phyloP scores from a whole-genome alignment of 2,113 vertebrate species.

The Sinocyclocheilus grahami region DNA sequence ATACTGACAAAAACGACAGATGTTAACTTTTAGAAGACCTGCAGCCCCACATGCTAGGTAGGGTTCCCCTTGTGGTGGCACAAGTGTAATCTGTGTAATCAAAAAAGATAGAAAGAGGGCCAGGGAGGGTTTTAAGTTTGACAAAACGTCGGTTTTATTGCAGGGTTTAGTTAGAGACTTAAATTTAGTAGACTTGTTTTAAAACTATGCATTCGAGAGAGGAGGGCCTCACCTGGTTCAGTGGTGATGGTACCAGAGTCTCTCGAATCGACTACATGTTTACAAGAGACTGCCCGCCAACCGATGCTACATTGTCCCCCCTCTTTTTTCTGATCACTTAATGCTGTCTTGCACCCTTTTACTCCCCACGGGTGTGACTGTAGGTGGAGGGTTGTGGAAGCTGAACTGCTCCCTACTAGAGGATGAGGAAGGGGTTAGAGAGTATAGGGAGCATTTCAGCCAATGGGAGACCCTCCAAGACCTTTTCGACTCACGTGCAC shows the following conservation, averaged over 20 bases:
- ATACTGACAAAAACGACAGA: no score
- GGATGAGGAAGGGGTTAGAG: not conserved
- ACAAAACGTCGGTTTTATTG: not conserved
- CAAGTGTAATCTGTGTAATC: no score
- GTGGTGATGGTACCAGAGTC: not conserved
- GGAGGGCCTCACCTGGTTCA: not conserved
- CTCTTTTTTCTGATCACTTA: not conserved
- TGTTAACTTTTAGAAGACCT: not conserved
- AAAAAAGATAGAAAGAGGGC: not conserved
- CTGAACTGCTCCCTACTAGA: not conserved
- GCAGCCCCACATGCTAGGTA: not conserved
- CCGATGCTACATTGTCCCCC: not conserved
- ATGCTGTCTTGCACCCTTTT: conserved; percentile 40
- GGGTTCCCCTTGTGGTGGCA: not conserved
- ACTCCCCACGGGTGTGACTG: not conserved
- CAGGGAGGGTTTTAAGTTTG: not conserved
- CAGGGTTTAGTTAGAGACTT: not conserved
- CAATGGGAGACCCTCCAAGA: not conserved
- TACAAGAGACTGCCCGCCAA: not conserved
- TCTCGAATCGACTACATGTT: not conserved
- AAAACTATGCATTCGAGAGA: not conserved
- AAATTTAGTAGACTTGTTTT: not conserved
- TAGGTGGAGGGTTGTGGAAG: conserved; percentile 49
- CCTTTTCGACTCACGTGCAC: not conserved
- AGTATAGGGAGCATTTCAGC: not conserved